These are phyloP conservation scores for Melinaea marsaeus DNA, from an alignment of 2,888 invertebrate genomes.

Conservation along the genomic window DNA sequence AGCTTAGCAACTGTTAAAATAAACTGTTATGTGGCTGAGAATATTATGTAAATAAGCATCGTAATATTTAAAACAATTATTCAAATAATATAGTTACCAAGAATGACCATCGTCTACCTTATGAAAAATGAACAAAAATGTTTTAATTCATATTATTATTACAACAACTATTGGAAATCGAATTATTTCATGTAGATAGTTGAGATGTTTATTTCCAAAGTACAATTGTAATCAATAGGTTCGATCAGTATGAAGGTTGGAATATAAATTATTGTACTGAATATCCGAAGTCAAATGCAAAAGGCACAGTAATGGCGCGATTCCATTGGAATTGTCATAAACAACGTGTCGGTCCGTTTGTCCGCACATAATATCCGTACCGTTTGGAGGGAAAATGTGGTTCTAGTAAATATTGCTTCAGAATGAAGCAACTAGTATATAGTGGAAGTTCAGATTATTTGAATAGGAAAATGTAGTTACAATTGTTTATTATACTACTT, in stretches of 20 bases:
- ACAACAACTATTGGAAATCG: too few relatives aligned
- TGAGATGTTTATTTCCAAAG: too few relatives aligned
- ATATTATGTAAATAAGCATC: not conserved
- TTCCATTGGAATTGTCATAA: constrained; percentile 12
- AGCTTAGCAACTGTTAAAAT: constrained; percentile 1
- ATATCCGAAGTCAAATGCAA: constrained; percentile 8
- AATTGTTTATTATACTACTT: not conserved
- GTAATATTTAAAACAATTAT: not conserved
- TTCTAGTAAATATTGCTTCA: constrained; percentile 2
- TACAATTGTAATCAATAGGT: not conserved
- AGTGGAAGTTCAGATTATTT: not conserved
- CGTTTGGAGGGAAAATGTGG: constrained; percentile 10
- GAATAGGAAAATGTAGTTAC: not conserved
- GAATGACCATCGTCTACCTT: not conserved
- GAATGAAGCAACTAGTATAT: constrained; percentile 6
- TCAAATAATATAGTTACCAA: not conserved
- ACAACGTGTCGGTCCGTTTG: constrained; percentile 29
- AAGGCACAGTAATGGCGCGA: constrained; percentile 8
- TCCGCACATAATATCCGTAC: constrained; percentile 31
- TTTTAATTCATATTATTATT: too few relatives aligned
- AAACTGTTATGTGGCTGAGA: not conserved
- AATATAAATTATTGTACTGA: constrained; percentile 6
- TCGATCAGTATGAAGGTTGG: constrained; percentile 1
- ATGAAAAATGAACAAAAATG: too few relatives aligned
- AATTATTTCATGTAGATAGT: too few relatives aligned